phyloP scores from a whole-genome alignment of 37 sponge, comb jelly and placozoan genomes.

The Halisarca cf. caerulea region DNA sequence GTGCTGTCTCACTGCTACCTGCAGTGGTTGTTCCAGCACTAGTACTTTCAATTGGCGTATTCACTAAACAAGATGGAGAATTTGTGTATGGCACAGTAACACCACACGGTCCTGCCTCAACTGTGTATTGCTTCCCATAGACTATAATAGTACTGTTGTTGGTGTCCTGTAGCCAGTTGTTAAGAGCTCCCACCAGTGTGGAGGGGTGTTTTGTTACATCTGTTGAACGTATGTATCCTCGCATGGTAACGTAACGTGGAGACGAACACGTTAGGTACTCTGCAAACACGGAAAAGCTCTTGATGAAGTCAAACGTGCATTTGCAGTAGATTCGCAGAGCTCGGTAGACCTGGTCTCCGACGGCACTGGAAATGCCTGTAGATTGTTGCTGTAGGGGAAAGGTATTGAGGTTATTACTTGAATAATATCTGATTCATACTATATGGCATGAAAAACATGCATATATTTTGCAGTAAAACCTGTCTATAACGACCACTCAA shows the following conservation, averaged over 20 bases:
- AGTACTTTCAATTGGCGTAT: too few species aligned
- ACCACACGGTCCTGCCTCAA: slow-evolving; percentile 6
- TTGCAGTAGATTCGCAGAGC: not conserved
- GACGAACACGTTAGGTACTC: not conserved
- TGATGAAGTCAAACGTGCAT: not conserved
- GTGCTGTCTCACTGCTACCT: not conserved
- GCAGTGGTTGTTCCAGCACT: not conserved
- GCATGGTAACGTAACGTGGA: not conserved
- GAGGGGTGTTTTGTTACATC: not conserved
- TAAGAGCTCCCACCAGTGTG: not conserved
- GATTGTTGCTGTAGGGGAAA: slow-evolving; percentile 20
- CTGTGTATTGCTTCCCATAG: not conserved
- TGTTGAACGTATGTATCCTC: not conserved
- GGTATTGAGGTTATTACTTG: too few species aligned
- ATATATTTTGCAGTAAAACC: too few species aligned
- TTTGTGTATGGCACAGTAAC: not conserved
- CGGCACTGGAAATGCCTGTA: not conserved
- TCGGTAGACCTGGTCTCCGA: not conserved
- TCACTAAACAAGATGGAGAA: not conserved
- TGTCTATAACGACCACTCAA: too few species aligned
- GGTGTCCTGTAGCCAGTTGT: slow-evolving; percentile 4
- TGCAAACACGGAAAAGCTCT: too few species aligned
- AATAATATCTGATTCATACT: too few species aligned
- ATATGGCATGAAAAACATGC: too few species aligned
- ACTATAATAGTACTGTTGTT: not conserved